A percentile compares a stretch with the other conserved stretches of the same genome.
These are phyloP conservation scores for Hylomyscus alleni DNA, from an alignment of 2,797 vertebrate species.

Conservation along the genomic window DNA sequence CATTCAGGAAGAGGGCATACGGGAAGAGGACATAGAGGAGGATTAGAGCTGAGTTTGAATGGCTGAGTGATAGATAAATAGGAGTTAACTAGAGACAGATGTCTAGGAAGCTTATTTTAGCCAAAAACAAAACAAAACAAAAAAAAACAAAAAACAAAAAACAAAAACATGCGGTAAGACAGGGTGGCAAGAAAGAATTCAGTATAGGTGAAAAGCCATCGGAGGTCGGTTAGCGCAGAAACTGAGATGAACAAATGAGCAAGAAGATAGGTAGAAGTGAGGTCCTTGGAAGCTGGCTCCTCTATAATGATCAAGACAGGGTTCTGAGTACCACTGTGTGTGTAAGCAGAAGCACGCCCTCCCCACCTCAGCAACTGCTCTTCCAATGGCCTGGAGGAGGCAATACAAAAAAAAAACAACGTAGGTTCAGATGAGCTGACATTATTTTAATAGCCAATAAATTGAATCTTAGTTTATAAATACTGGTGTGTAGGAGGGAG, in stretches of 20 bases:
- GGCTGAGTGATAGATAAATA: neutral
- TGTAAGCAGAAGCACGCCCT: neutral
- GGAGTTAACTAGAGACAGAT: neutral
- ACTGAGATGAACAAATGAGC: neutral
- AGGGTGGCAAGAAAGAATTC: slow-evolving; percentile 29
- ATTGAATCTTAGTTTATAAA: slow-evolving; percentile 47
- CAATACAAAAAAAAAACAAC: neutral
- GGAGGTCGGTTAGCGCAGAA: neutral
- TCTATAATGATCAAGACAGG: neutral
- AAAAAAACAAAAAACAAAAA: neutral
- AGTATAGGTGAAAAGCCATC: neutral
- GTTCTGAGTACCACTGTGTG: neutral
- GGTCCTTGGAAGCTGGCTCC: neutral
- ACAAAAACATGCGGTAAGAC: neutral
- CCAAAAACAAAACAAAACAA: neutral
- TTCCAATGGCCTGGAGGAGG: neutral
- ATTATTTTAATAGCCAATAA: neutral
- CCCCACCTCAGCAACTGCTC: slow-evolving; percentile 1
- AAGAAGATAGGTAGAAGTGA: neutral
- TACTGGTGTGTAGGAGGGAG: neutral
- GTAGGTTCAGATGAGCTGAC: neutral
- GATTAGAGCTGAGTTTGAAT: neutral
- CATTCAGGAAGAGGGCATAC: neutral
- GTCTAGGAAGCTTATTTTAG: neutral
- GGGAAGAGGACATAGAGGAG: neutral